Conservation (phyloP, 64 coral and sea anemone genomes). For the Pocillopora verrucosa region DNA sequence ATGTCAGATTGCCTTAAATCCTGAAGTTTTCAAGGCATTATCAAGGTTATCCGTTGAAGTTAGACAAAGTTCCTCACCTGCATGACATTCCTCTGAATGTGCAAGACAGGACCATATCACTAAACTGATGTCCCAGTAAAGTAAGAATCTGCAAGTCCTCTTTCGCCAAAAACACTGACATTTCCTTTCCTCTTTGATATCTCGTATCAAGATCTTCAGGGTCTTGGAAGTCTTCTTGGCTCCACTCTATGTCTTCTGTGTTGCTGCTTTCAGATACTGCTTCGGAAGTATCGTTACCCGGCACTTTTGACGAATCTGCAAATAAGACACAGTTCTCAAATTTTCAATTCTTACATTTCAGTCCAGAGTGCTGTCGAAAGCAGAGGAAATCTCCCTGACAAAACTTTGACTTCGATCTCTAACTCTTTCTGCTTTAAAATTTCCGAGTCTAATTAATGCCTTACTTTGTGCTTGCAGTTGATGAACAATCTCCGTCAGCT, state of each 20-base stretch:
- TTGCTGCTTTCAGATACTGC: background rate
- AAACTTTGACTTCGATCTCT: no score
- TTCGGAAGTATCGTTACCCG: background rate
- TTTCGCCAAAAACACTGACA: conserved; percentile 18
- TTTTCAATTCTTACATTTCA: no score
- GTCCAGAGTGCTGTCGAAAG: no score
- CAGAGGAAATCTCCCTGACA: no score
- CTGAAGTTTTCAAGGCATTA: no score
- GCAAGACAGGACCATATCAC: conserved; percentile 41
- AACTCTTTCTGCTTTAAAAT: no score
- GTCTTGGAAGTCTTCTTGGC: background rate
- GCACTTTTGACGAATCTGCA: no score
- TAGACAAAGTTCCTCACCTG: conserved; percentile 1
- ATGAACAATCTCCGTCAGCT: background rate
- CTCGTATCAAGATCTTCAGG: background rate
- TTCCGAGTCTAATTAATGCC: background rate
- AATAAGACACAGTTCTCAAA: no score
- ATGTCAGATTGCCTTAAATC: no score
- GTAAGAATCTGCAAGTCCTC: background rate
- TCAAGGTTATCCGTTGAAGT: no score
- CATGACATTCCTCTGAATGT: conserved; percentile 47
- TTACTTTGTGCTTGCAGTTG: background rate
- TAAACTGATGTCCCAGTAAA: conserved; percentile 52
- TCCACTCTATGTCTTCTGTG: background rate
- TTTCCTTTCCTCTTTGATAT: background rate